Evolutionary conservation across 2,888 invertebrate species (phyloP).

Genomic region (Cephus rjabovi): DNA sequence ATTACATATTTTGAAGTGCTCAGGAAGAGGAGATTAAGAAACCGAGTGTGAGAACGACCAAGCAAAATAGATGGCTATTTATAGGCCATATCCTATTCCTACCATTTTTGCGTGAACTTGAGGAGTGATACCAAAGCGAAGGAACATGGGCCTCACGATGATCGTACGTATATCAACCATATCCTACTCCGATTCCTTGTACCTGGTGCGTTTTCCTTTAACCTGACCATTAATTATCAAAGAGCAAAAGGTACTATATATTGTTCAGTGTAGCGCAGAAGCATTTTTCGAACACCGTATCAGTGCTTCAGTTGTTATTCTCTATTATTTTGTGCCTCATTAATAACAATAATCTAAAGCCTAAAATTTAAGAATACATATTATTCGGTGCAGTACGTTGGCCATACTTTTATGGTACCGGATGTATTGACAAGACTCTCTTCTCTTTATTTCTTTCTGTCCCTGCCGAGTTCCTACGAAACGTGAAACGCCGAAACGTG

Average conservation of each 20-base stretch:
- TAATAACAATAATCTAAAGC: neutral
- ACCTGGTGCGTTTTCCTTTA: neutral
- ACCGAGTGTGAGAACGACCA: neutral
- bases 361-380: neutral
- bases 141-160: slow-evolving; percentile 30
- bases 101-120: slow-evolving; percentile 53
- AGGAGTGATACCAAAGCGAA: slow-evolving; percentile 31
- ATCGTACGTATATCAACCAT: slow-evolving; percentile 38
- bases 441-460: neutral
- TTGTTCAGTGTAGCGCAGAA: neutral
- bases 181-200: neutral
- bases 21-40: neutral
- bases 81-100: slow-evolving; percentile 48
- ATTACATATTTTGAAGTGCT: slow-evolving; percentile 39
- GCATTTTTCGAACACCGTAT: neutral
- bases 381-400: neutral
- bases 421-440: too few species aligned
- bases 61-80: slow-evolving; percentile 34
- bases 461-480: neutral
- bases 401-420: neutral
- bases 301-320: neutral
- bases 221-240: neutral
- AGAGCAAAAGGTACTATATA: neutral
- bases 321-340: neutral
- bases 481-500: neutral